Conservation (phyloP, 2,797 vertebrate genomes). For the Lutjanus campechanus region DNA sequence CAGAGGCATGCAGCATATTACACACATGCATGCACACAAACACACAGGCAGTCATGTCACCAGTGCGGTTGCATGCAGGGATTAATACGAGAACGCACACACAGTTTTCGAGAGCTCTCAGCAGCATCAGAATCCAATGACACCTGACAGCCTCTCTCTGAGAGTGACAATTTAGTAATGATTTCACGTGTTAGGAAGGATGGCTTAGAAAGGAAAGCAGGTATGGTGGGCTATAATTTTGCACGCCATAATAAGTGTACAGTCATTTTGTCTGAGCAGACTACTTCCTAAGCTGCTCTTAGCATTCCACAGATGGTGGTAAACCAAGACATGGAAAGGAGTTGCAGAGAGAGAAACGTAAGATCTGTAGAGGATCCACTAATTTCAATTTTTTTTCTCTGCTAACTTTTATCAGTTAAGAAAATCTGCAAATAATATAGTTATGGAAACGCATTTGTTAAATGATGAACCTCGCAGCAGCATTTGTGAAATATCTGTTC, state of each 20-base stretch:
- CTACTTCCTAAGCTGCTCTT: conserved; percentile 42
- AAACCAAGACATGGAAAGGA: conserved; percentile 4
- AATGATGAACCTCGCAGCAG: neutral
- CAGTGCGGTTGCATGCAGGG: conserved; percentile 13
- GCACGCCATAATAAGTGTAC: conserved; percentile 33
- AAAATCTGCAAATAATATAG: neutral
- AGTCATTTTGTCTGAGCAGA: conserved; percentile 32
- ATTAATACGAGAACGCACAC: conserved; percentile 26
- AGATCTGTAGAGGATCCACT: neutral
- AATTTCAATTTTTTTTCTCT: neutral
- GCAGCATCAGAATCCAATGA: neutral
- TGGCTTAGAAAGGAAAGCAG: conserved; percentile 32
- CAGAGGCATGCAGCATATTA: conserved; percentile 44
- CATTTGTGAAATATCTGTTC: neutral
- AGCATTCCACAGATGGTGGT: conserved; percentile 45
- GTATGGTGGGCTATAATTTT: conserved; percentile 50
- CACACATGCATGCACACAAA: conserved; percentile 66
- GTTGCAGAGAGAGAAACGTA: neutral
- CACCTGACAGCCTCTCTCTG: conserved; percentile 9
- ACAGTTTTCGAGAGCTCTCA: neutral
- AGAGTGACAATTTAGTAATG: conserved; percentile 12
- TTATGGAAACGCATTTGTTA: neutral
- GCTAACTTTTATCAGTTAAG: neutral
- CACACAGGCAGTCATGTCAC: conserved; percentile 52
- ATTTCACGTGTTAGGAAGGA: conserved; percentile 31